Base-by-base conservation (phyloP, 2,113 vertebrate species). In the Sorex fumeus region DNA sequence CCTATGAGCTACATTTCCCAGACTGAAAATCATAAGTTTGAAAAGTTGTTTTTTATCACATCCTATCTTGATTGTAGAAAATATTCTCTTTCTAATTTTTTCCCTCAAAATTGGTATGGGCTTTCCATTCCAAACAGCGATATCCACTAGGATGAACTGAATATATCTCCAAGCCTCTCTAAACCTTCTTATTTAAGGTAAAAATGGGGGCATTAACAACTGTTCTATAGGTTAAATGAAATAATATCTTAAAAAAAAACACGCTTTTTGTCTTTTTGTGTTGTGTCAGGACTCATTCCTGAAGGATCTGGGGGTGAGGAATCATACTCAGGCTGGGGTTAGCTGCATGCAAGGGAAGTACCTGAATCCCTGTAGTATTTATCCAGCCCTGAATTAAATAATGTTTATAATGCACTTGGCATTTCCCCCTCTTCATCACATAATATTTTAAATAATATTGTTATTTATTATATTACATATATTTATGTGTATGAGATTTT, bases 51-150 rank as follows among this genome's bases (percentile, higher is more conserved):
- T 78, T 28, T 57, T 66, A 19, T 53, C 43, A 40, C 60, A 2
- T 27, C 13, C 47, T 50, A 78, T 57, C 78, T 43, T 64, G 27
- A 70, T 0, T 77, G 71, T 3, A 83, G 18, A 50, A 50, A 50
- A 50, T 50, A 50, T 50, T 67, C 75, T 91, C 30, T 75, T 86
- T n/a, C 27, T 57, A 90, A 36, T 62, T 84, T 77, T 27, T 64
- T 84, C 93, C 89, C 40, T 40, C 45, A 88, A 93, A 91, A 84
- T 57, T 64, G 50, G 79, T 2, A 69, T 10, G 12, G 6, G 10
- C 12, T 87, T 84, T n/a, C 8, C 19, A 62, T 87, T 16, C 18
- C 19, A 50, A 30, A 34, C 87, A n/a, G 30, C 25, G 57, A 43
- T 0, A 43, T 77, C 25, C 71, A 67, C 7, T 47, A 47, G 23